Evolutionary conservation across 2,113 vertebrate species (phyloP), one percentile per base, ranked within the genome.

Genomic region (Rhadina sibilatrix): DNA sequence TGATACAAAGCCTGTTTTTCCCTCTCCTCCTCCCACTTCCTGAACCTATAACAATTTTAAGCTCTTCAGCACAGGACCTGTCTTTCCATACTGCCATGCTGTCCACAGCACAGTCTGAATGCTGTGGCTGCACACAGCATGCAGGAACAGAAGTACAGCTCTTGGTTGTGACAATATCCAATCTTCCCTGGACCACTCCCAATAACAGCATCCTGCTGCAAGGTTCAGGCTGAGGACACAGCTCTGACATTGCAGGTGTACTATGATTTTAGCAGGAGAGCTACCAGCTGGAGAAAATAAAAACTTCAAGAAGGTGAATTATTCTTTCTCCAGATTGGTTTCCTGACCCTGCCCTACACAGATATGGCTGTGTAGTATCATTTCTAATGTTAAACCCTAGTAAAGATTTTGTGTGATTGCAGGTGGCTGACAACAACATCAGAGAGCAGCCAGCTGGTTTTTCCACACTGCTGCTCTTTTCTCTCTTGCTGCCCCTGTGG

Each of bases 341-440:
- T 72, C n/a, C 70, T 72, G 1, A 1, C 30, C 31, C 35, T 72
- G 20, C 27, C 52, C 13, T 64, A 52, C 46, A 49, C 10, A 60
- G 24, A 35, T 30, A 35, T 0, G 24, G 19, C 12, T 46, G 14
- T 30, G 15, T 18, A 35, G 9, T 1, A 1, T 21, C 8, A 6
- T 9, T 70, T 47, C 35, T 74, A 50, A 23, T 0, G 0, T 60
- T 61, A 78, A 77, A 13, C 7, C 5, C 15, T 31, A 20, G 27
- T 19, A 69, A 63, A 88, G 16, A 18, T 53, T 33, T 69, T 65
- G 20, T 42, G 13, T 25, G 31, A 54, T 30, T 93, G 33, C 19
- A 75, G 52, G 22, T 28, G 31, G 77, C 60, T 57, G 74, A 66
- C 69, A 78, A 14, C 13, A 53, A 37, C 1, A 10, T 14, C 65